Conservation (phyloP, 1,140 invertebrate species). For the Scaptodrosophila lebanonensis region DNA sequence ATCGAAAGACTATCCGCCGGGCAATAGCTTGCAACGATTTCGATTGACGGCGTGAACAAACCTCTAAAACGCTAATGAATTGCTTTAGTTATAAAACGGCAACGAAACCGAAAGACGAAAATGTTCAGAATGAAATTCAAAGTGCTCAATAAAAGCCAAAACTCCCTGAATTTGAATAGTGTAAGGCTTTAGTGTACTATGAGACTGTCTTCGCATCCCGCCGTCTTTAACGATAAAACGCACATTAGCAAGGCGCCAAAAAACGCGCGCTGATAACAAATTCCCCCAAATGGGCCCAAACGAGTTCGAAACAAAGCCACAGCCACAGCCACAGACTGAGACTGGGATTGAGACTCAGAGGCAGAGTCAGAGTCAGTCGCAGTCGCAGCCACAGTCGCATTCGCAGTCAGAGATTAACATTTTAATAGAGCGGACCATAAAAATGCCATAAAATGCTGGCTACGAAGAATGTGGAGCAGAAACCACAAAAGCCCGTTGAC, state of each 20-base stretch:
- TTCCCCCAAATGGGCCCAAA: slow-evolving; percentile 41
- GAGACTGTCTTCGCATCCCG: too few relatives aligned
- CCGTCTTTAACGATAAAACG: slow-evolving; percentile 47
- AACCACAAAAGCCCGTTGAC: too few relatives aligned
- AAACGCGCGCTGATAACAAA: slow-evolving; percentile 55
- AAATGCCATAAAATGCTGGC: slow-evolving; percentile 53
- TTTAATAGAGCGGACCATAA: slow-evolving; percentile 64
- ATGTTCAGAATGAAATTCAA: slow-evolving; percentile 22
- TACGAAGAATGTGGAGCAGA: slow-evolving; percentile 43
- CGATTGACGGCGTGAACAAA: slow-evolving; percentile 56
- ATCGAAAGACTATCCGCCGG: too few relatives aligned
- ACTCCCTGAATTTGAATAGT: slow-evolving; percentile 65
- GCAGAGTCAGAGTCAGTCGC: slow-evolving; percentile 21
- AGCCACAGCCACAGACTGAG: slow-evolving; percentile 18
- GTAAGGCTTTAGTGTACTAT: too few relatives aligned
- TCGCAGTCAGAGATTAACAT: slow-evolving; percentile 55
- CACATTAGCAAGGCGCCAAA: slow-evolving; percentile 71
- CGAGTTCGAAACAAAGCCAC: slow-evolving; percentile 43
- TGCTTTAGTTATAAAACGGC: slow-evolving; percentile 23
- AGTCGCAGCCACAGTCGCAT: slow-evolving; percentile 15
- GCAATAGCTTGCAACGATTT: too few relatives aligned
- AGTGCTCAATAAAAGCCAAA: slow-evolving; percentile 46
- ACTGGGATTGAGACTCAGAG: slow-evolving; percentile 15
- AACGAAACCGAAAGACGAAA: slow-evolving; percentile 16
- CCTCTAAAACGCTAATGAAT: slow-evolving; percentile 68